Conservation (phyloP, 2,113 vertebrate genomes). For the Leptocoma aspasia region DNA sequence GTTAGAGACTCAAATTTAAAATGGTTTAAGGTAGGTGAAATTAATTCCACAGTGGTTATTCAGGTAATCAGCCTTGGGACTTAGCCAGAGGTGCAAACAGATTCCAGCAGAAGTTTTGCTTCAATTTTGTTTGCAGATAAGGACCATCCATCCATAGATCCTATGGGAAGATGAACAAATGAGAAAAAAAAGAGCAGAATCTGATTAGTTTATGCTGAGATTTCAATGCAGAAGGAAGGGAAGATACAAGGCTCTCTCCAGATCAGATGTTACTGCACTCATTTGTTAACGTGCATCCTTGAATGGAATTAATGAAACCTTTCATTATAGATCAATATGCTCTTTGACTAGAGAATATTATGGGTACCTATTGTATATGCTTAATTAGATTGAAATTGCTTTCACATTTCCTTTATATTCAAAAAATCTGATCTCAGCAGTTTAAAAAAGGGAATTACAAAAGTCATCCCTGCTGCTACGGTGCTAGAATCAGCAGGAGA, state of each 20-base stretch:
- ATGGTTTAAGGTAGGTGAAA: not conserved
- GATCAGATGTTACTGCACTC: constrained; percentile 3
- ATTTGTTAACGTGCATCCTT: not conserved
- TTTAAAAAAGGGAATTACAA: constrained; percentile 12
- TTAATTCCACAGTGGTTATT: not conserved
- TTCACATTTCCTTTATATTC: constrained; percentile 15
- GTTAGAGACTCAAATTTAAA: not conserved
- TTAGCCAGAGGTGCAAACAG: not conserved
- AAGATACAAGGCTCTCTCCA: not conserved
- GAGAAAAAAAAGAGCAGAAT: not conserved
- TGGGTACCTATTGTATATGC: not conserved
- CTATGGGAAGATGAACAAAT: constrained; percentile 7
- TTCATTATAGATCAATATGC: constrained; percentile 28
- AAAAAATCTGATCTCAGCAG: constrained; percentile 15
- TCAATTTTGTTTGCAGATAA: constrained; percentile 24
- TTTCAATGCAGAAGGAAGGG: not conserved
- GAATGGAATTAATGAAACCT: constrained; percentile 43
- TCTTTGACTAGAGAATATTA: constrained; percentile 12
- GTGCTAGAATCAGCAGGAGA: not conserved
- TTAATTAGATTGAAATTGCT: constrained; percentile 11
- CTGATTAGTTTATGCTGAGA: not conserved
- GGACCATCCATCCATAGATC: not conserved
- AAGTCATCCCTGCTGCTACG: not conserved
- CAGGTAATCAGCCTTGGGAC: not conserved
- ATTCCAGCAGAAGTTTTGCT: constrained; percentile 20